Evolutionary conservation across 2,888 invertebrate genomes (phyloP).

Genomic region (Orthosia gracilis): DNA sequence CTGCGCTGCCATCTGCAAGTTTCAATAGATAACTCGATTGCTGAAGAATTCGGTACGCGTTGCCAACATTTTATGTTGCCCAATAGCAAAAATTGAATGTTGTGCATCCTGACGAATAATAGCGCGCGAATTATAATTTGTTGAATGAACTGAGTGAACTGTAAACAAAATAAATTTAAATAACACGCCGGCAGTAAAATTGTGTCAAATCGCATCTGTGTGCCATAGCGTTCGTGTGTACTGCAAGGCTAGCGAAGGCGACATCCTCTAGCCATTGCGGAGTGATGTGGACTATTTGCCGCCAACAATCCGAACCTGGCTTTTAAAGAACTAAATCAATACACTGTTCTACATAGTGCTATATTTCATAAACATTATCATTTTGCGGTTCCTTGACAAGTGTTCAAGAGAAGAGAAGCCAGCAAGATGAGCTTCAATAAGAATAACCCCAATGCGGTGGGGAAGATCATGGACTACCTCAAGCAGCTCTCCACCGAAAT

Average conservation of each 20-base stretch:
- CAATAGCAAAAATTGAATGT: conserved; percentile 81
- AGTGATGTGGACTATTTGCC: conserved; percentile 80
- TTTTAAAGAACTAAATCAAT: conserved; percentile 77
- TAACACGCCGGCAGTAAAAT: conserved; percentile 71
- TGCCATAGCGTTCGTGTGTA: conserved; percentile 67
- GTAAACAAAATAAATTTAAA: conserved; percentile 65
- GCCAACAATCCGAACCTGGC: conserved; percentile 85
- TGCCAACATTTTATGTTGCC: conserved; percentile 83
- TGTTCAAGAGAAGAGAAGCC: conserved; percentile 70
- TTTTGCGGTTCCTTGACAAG: conserved; percentile 86
- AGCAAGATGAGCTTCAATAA: conserved; percentile 90
- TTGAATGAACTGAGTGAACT: conserved; percentile 76
- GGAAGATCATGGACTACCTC: conserved; percentile 89
- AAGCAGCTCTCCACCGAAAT: conserved; percentile 89
- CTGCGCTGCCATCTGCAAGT: conserved; percentile 90
- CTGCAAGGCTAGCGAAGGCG: conserved; percentile 54
- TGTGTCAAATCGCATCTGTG: conserved; percentile 80
- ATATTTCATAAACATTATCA: conserved; percentile 84
- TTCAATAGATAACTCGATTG: conserved; percentile 90
- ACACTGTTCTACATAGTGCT: conserved; percentile 80
- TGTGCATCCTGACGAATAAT: conserved; percentile 79
- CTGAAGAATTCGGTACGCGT: conserved; percentile 86
- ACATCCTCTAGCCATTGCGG: conserved; percentile 59
- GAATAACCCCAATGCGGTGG: conserved; percentile 89
- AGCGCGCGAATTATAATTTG: conserved; percentile 83